Evolutionary conservation across 53 echinoderm and acorn worm genomes (phyloP).

Genomic region (Henricia sp.): DNA sequence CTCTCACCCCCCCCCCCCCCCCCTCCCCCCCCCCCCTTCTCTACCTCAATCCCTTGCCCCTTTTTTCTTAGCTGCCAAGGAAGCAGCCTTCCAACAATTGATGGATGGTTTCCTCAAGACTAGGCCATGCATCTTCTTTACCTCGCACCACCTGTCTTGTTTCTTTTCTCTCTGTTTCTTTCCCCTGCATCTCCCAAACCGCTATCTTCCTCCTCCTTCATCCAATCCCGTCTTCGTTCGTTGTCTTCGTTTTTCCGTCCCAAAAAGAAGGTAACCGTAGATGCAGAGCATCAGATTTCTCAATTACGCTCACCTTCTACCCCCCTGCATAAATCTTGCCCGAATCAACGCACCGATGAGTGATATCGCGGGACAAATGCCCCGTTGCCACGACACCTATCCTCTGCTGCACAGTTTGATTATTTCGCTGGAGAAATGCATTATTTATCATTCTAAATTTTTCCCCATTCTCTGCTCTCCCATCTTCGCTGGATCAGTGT

Average conservation of each 20-base stretch:
- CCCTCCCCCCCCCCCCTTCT: neutral
- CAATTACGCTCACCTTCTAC: constrained; percentile 57
- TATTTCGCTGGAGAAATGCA: constrained; percentile 55
- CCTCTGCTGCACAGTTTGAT: constrained; percentile 51
- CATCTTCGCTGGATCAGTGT: neutral
- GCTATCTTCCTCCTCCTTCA: constrained; percentile 4
- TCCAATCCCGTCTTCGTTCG: constrained; percentile 3
- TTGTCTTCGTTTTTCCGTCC: neutral
- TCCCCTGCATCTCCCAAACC: constrained; percentile 1
- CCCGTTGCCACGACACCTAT: constrained; percentile 59
- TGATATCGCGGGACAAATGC: constrained; percentile 59
- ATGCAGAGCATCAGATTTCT: constrained; percentile 48
- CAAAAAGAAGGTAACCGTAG: constrained; percentile 26
- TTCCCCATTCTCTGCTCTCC: neutral
- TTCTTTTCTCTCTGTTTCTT: constrained; percentile 3
- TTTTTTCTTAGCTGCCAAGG: constrained; percentile 6
- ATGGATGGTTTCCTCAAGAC: constrained; percentile 42
- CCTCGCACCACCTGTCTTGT: constrained; percentile 47
- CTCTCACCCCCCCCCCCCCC: neutral
- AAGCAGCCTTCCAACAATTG: constrained; percentile 20
- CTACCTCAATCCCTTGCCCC: neutral
- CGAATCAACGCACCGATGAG: constrained; percentile 53
- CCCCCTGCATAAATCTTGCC: constrained; percentile 56
- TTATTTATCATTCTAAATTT: constrained; percentile 54
- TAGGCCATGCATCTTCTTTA: constrained; percentile 46